Evolutionary conservation across 2,888 invertebrate genomes (phyloP), one percentile per base, ranked within the genome.

Genomic region (Tipula vernalis): DNA sequence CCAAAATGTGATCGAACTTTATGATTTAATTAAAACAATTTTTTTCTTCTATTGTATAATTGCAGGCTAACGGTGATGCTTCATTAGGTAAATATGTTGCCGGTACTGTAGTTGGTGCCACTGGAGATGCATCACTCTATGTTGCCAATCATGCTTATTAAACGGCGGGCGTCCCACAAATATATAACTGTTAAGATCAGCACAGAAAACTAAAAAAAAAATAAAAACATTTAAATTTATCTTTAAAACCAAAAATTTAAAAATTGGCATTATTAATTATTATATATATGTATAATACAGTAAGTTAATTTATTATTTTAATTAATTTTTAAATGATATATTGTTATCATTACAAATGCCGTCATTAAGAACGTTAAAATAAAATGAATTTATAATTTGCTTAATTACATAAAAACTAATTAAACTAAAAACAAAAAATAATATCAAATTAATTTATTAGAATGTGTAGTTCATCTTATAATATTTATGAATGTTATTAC

Each of bases 71-170:
- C 93, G 96, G 98, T 87, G 95, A 96, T 88, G 98, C 99, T 86
- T 94, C 98, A 87, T 92, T 95, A 89, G 99, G 99, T 90, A 97
- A 98, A 92, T 99, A 99, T 92, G 93, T 93, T 89, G 95, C 95
- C 83, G 99, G 99, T 90, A 97, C 96, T 88, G 95, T 96, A 36
- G 93, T 94, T 90, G 97, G 98, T 90, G 95, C 95, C 90, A 98
- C 98, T 89, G 98, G 96, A 86, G 96, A 95, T 3, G 94, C 96
- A 89, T 95, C 96, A 88, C 95, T 99, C 89, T 99, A 98, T 92
- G 95, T 99, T 89, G 97, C 98, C 90, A 97, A 99, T 92, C 99
- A 99, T 92, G 96, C 97, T 89, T 99, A 99, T 92, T 99, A 98
- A 94, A 90, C 1, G 39, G 39, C 41, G 28, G 28, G 28, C 28